phyloP scores from a whole-genome alignment of 2,797 vertebrate species.

The Cirrhinus molitorella region DNA sequence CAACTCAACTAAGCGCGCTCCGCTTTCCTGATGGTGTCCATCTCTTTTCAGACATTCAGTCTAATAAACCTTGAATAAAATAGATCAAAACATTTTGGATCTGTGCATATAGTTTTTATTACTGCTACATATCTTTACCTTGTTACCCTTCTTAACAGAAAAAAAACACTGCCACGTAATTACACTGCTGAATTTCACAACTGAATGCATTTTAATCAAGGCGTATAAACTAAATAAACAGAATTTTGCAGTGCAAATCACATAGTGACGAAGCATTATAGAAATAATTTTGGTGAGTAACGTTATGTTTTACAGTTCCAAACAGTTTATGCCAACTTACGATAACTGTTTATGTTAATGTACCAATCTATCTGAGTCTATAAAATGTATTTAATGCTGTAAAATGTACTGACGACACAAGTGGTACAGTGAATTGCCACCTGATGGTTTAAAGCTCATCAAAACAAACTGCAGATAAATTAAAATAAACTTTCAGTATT shows the following conservation, averaged over 20 bases:
- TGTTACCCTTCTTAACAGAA: neutral
- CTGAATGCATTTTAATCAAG: neutral
- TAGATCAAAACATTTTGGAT: neutral
- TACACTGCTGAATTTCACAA: neutral
- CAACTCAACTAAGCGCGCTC: slow-evolving; percentile 56
- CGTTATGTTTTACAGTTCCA: neutral
- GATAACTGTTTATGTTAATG: neutral
- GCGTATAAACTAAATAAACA: neutral
- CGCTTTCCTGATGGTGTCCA: neutral
- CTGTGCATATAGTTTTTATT: neutral
- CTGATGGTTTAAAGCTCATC: neutral
- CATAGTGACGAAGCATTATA: neutral
- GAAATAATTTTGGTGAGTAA: neutral
- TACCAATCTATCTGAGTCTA: neutral
- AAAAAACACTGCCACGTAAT: neutral
- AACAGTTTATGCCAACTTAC: neutral
- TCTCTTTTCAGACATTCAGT: slow-evolving; percentile 5
- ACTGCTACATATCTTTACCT: neutral
- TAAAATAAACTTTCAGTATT: neutral
- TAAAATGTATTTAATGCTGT: neutral
- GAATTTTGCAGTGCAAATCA: neutral
- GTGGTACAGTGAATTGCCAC: neutral
- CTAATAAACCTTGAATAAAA: slow-evolving; percentile 9
- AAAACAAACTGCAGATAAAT: neutral
- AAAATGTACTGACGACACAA: neutral